Conservation (phyloP, 2,113 vertebrate species). For the Platysternon megacephalum region DNA sequence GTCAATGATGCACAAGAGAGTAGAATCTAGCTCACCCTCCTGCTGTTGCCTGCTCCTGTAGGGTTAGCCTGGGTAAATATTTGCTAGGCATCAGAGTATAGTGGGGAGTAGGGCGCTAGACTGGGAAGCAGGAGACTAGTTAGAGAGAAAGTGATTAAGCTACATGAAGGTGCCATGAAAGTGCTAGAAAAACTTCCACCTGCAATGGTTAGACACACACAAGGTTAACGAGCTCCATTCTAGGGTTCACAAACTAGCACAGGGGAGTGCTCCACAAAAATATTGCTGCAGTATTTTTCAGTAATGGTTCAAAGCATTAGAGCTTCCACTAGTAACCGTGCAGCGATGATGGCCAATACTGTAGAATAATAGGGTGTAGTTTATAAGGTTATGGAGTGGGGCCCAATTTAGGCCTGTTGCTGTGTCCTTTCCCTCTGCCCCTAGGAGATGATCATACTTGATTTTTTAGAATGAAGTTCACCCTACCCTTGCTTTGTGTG, state of each 20-base stretch:
- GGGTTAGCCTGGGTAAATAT: background rate
- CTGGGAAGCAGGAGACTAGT: background rate
- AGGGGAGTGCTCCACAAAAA: background rate
- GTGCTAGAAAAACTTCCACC: background rate
- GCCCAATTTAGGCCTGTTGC: background rate
- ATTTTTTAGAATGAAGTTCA: background rate
- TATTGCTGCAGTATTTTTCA: background rate
- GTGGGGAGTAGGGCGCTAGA: background rate
- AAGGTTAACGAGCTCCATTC: background rate
- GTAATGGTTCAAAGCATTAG: background rate
- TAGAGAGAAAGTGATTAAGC: background rate
- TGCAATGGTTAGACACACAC: background rate
- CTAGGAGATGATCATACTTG: background rate
- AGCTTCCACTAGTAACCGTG: background rate
- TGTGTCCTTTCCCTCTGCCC: background rate
- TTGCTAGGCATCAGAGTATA: background rate
- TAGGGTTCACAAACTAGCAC: conserved; percentile 18
- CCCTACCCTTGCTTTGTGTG: background rate
- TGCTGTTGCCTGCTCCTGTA: background rate
- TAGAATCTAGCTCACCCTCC: background rate
- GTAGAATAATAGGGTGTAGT: background rate
- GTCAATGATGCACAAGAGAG: background rate
- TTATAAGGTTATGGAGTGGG: background rate
- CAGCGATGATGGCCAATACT: background rate
- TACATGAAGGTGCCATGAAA: background rate